Evolutionary conservation across 2,113 vertebrate genomes (phyloP), one percentile per base, ranked within the genome.

Genomic region (Calidris pygmaea): DNA sequence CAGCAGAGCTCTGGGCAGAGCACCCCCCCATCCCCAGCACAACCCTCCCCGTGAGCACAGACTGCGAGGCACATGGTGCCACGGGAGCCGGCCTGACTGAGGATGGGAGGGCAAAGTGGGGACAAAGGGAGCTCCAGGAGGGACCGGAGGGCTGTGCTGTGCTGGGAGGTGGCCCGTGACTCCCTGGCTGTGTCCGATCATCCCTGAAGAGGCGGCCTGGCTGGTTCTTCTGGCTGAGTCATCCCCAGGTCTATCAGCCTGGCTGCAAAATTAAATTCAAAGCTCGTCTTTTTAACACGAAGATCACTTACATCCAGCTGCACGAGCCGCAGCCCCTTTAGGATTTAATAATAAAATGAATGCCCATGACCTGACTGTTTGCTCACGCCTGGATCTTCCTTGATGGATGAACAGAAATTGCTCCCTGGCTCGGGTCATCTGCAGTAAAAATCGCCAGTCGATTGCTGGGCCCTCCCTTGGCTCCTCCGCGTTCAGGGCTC

Each of bases 331-430:
- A 8, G 95, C 95, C 86, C 96, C 94, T 92, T 93, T 92, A 94
- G 96, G 96, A 94, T 96, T 96, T 96, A 96, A 97, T 96, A 97
- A 96, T 94, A 95, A 96, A 96, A 96, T 94, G 95, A 97, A 96
- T 94, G 92, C 94, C 96, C 93, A 75, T 94, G 95, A 96, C 96
- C 96, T 89, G 93, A 71, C 94, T 96, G 95, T 93, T 96, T 96
- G 95, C 96, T 97, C 96, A 94, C 66, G 92, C 93, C 94, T 93
- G 95, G 92, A 95, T 96, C 95, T 94, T 96, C 95, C 92, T 96
- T 96, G 95, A 96, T 95, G 96, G 96, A 96, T 97, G 96, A 96
- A 96, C 94, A 95, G 96, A 95, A 97, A 97, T 96, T 97, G 96
- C 96, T 97, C 90, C 74, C 92, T 92, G 95, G 94, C 94, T 96